phyloP scores from a whole-genome alignment of 2,113 vertebrate species.

The Pleuronectes platessa region DNA sequence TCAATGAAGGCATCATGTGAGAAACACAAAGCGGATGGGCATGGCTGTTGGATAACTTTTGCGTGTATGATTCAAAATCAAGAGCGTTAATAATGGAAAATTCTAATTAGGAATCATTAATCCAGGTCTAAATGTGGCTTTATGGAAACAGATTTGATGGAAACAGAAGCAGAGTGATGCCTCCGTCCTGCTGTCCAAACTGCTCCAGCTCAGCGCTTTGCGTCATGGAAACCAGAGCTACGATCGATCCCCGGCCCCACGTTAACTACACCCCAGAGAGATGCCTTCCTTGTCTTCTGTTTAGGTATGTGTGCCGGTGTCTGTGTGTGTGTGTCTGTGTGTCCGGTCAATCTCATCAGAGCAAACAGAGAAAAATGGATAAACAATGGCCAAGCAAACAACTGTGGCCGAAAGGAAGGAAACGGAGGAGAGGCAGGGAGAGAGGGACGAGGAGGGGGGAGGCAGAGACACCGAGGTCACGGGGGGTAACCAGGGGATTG shows the following conservation, averaged over 20 bases:
- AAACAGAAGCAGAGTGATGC: constrained; percentile 47
- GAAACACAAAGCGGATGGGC: constrained; percentile 34
- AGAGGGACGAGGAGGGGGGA: constrained; percentile 43
- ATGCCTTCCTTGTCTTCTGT: constrained; percentile 69
- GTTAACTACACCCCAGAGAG: constrained; percentile 78
- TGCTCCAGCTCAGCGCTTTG: constrained; percentile 62
- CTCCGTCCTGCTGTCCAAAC: constrained; percentile 59
- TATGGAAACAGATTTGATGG: constrained; percentile 54
- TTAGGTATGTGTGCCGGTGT: constrained; percentile 62
- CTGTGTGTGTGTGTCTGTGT: constrained; percentile 45
- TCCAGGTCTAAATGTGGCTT: constrained; percentile 16
- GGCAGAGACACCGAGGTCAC: constrained; percentile 50
- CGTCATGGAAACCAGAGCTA: constrained; percentile 77
- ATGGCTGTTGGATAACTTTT: constrained; percentile 23
- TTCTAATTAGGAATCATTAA: background rate
- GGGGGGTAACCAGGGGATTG: constrained; percentile 43
- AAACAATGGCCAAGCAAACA: constrained; percentile 78
- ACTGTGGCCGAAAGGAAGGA: constrained; percentile 44
- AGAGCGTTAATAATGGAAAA: constrained; percentile 45
- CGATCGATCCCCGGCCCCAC: constrained; percentile 72
- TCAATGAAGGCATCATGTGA: constrained; percentile 48
- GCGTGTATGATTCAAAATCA: background rate
- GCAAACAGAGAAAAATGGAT: constrained; percentile 79
- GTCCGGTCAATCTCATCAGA: constrained; percentile 72
- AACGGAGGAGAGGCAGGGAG: constrained; percentile 31